Evolutionary conservation across 2,888 invertebrate species (phyloP).

Genomic region (Oscheius onirici): DNA sequence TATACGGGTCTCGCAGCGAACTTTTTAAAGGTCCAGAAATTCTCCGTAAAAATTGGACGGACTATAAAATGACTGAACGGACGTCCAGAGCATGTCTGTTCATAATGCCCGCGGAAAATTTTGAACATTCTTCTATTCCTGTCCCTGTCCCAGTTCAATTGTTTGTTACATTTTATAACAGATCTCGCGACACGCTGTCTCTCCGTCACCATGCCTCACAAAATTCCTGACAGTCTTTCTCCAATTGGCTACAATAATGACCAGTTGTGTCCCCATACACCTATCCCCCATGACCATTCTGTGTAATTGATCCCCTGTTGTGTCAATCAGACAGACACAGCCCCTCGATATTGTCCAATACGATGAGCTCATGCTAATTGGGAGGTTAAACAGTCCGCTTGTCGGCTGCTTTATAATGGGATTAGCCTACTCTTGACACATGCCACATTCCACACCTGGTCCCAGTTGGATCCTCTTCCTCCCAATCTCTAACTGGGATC

Average conservation of each 20-base stretch:
- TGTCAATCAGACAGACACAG: neutral
- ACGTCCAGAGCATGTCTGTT: neutral
- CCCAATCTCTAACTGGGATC: neutral
- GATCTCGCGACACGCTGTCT: too few relatives aligned
- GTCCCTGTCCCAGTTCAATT: too few relatives aligned
- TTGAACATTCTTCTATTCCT: too few relatives aligned
- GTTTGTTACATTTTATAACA: too few relatives aligned
- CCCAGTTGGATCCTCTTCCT: neutral
- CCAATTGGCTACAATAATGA: too few relatives aligned
- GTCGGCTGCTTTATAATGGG: constrained; percentile 19
- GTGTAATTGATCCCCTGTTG: constrained; percentile 12
- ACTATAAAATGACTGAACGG: too few relatives aligned
- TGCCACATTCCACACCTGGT: constrained; percentile 9
- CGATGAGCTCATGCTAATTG: constrained; percentile 25
- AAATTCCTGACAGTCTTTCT: neutral
- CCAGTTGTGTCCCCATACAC: neutral
- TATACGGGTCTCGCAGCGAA: too few relatives aligned
- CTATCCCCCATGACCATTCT: neutral
- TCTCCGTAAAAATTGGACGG: too few relatives aligned
- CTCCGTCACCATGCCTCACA: too few relatives aligned
- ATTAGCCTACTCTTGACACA: constrained; percentile 26
- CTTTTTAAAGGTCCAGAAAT: too few relatives aligned
- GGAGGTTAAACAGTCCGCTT: constrained; percentile 26
- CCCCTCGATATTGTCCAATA: neutral
- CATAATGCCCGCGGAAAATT: neutral